Conservation (phyloP, 2,888 invertebrate genomes). For the Nephrotoma appendiculata region DNA sequence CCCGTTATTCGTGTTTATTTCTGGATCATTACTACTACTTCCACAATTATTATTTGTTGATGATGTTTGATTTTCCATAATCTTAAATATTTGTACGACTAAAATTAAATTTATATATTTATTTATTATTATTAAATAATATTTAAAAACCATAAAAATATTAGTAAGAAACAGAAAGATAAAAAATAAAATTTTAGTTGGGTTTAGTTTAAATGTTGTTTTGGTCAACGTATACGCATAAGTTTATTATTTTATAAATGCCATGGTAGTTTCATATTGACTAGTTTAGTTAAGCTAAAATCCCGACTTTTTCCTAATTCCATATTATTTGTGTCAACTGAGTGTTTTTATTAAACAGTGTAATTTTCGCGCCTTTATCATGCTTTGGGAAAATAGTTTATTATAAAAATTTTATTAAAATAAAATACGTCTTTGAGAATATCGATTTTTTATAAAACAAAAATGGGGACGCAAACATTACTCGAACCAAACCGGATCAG, state of each 20-base stretch:
- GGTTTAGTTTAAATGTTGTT: neutral
- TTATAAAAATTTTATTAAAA: neutral
- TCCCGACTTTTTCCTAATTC: neutral
- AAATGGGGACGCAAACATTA: too few relatives aligned
- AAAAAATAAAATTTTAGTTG: neutral
- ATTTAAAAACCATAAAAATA: neutral
- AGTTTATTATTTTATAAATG: neutral
- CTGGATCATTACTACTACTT: slow-evolving; percentile 42
- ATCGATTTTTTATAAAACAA: neutral
- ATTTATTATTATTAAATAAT: neutral
- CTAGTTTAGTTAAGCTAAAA: neutral
- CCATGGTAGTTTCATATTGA: neutral
- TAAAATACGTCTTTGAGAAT: neutral
- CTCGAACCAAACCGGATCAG: too few relatives aligned
- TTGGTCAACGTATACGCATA: neutral
- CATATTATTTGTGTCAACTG: neutral
- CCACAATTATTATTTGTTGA: neutral
- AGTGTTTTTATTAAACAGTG: neutral
- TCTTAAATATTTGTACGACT: neutral
- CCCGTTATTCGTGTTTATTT: slow-evolving; percentile 38
- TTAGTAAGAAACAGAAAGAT: neutral
- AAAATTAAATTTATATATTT: neutral
- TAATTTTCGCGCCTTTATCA: neutral
- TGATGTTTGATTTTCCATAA: neutral
- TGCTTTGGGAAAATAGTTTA: neutral